phyloP scores from a whole-genome alignment of 2,888 invertebrate species.

The Archips crataeganus region DNA sequence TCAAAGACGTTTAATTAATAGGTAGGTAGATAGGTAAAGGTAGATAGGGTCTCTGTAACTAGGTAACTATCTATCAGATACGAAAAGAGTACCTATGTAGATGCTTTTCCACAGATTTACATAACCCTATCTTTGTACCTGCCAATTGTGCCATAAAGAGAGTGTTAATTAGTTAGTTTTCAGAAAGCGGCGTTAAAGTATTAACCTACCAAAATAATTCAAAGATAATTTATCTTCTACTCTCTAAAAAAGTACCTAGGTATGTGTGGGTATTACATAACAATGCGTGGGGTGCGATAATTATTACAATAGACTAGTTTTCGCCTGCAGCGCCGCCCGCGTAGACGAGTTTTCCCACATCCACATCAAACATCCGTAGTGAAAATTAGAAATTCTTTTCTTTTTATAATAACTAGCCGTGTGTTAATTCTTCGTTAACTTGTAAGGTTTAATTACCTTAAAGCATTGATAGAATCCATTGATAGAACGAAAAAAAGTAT shows the following conservation, averaged over 20 bases:
- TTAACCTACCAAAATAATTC: too few relatives aligned
- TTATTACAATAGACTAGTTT: neutral
- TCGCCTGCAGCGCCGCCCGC: constrained; percentile 1
- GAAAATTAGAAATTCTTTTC: neutral
- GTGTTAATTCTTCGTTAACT: neutral
- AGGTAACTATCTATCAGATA: neutral
- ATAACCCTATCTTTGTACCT: neutral
- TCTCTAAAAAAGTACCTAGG: too few relatives aligned
- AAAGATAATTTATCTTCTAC: too few relatives aligned
- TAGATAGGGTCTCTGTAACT: neutral
- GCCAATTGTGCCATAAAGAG: too few relatives aligned
- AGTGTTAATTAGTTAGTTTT: too few relatives aligned
- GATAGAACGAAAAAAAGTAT: neutral
- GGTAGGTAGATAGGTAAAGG: constrained; percentile 46
- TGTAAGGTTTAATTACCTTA: neutral
- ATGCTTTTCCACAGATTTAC: neutral
- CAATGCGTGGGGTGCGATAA: neutral
- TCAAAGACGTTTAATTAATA: constrained; percentile 47
- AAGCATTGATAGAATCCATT: too few relatives aligned
- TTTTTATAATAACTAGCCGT: too few relatives aligned
- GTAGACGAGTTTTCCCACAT: neutral
- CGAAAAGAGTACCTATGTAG: neutral
- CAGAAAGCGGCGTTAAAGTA: too few relatives aligned
- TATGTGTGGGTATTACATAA: too few relatives aligned
- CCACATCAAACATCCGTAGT: neutral